Conservation (phyloP, 2,888 invertebrate genomes). For the Himalopsyche anomala region DNA sequence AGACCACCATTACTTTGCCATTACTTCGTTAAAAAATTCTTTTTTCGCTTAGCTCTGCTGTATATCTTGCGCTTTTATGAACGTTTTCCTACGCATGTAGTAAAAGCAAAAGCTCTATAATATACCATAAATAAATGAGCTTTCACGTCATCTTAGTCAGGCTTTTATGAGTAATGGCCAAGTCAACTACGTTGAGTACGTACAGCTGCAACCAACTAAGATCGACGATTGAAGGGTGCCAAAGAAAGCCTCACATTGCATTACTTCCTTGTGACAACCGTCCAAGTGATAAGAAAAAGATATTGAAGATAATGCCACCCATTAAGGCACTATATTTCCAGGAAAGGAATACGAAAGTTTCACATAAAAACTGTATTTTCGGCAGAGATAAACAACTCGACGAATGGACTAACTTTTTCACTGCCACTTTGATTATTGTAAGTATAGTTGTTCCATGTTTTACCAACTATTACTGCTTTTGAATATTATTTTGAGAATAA, state of each 20-base stretch:
- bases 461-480: too few relatives aligned
- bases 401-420: neutral
- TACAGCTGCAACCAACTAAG: neutral
- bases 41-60: too few relatives aligned
- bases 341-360: neutral
- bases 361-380: neutral
- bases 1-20: too few relatives aligned
- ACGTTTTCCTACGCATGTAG: too few relatives aligned
- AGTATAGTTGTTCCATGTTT: neutral
- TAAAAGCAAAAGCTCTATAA: too few relatives aligned
- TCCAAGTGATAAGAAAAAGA: slow-evolving; percentile 10
- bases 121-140: too few relatives aligned
- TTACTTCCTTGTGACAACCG: neutral
- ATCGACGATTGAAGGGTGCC: neutral
- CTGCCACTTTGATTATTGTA: neutral
- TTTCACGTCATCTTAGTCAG: neutral
- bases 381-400: slow-evolving; percentile 6
- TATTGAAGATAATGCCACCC: slow-evolving; percentile 2
- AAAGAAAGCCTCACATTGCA: neutral
- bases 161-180: neutral
- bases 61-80: too few relatives aligned
- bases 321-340: slow-evolving; percentile 11
- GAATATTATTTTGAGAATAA: too few relatives aligned
- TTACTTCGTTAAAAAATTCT: too few relatives aligned
- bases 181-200: neutral